Evolutionary conservation across 2,797 vertebrate genomes (phyloP), one percentile per base, ranked within the genome.

Genomic region (Characodon lateralis): DNA sequence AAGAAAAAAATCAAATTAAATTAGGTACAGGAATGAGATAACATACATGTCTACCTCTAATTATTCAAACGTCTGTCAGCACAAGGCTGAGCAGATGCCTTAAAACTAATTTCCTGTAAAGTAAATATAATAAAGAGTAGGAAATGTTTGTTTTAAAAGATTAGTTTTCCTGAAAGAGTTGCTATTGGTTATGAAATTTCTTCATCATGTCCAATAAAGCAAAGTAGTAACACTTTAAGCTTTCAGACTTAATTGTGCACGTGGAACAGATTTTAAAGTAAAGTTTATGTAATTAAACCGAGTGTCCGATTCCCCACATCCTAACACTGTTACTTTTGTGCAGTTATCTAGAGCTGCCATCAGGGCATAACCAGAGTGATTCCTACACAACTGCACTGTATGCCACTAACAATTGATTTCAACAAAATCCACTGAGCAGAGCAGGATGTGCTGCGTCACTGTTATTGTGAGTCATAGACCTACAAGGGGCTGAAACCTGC

Each of bases 391-490:
- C 84, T 72, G 50, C 53, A 35, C 77, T 46, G 63, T 80, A 71
- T 74, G 31, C 72, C 85, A 68, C 51, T 80, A 87, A 92, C 90
- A 92, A 89, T 71, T 83, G 85, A 90, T 83, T 81, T 72, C 83
- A 87, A 85, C 87, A 85, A 85, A 84, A 81, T 85, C 84, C 86
- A 89, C 35, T 59, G 82, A 89, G 85, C 48, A 61, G 56, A 78
- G 81, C 94, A 89, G 93, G 93, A 95, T 91, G 91, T 93, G 89
- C 88, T 87, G 86, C 80, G 85, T 92, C 86, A 87, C 85, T 88
- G 79, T 88, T 88, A 91, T 92, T 94, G 93, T 94, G 88, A 79
- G 83, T 89, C 80, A 31, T 71, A 68, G 84, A 85, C 75, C 76
- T 76, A 48, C 65, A 18, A 68, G 63, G 50, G 79, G 50, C 78